These are phyloP conservation scores for Melieria crassipennis DNA, from an alignment of 2,888 invertebrate species.

Conservation along the genomic window DNA sequence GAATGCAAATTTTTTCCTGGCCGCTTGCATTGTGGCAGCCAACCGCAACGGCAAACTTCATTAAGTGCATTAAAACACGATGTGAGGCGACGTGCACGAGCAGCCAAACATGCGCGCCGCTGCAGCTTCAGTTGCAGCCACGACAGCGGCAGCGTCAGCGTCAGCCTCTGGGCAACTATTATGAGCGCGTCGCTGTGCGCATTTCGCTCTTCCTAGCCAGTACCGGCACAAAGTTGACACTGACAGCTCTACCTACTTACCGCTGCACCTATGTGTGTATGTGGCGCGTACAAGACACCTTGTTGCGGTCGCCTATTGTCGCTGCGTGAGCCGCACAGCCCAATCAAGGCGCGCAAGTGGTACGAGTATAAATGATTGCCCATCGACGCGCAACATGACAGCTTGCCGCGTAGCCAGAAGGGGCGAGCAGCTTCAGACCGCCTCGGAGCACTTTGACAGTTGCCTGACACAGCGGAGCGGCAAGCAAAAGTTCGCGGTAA, in stretches of 20 bases:
- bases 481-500: too few relatives aligned
- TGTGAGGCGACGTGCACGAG: conserved; percentile 1
- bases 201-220: neutral
- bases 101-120: too few relatives aligned
- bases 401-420: conserved; percentile 44
- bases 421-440: too few relatives aligned
- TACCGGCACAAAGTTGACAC: conserved; percentile 17
- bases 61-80: conserved; percentile 33
- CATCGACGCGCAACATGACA: conserved; percentile 35
- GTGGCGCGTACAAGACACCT: neutral
- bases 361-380: neutral
- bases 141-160: too few relatives aligned
- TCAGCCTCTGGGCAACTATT: conserved; percentile 27
- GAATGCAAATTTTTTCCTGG: conserved; percentile 52
- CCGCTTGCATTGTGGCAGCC: conserved; percentile 43
- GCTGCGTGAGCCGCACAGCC: too few relatives aligned
- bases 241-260: neutral
- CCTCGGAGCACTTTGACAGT: too few relatives aligned
- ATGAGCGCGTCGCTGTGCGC: neutral
- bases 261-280: neutral
- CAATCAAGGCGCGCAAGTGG: too few relatives aligned
- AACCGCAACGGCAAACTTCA: conserved; percentile 34
- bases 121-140: too few relatives aligned
- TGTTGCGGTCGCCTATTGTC: too few relatives aligned
- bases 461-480: too few relatives aligned